Evolutionary conservation across 2,888 invertebrate genomes (phyloP), one percentile per base, ranked within the genome.

Genomic region (Leucoma salicis): DNA sequence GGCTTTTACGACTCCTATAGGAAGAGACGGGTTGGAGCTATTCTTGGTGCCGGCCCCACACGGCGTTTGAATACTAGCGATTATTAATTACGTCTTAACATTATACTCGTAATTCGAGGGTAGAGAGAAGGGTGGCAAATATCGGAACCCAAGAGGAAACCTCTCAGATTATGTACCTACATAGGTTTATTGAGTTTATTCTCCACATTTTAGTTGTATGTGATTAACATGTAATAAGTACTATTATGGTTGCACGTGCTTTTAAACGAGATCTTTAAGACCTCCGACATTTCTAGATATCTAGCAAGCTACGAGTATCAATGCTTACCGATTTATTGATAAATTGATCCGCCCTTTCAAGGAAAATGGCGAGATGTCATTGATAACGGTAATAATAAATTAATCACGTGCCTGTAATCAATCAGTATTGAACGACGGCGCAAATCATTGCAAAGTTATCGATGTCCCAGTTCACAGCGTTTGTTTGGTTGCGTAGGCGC

Each of bases 361-460:
- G 12, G 27, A 27, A 11, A 27, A n/a, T 27, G n/a, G n/a, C n/a
- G n/a, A n/a, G n/a, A 21, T 21, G 21, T 8, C 15, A 32, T 12
- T 13, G 24, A 35, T 31, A 35, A 31, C 25, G 15, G 35, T 27
- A 42, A 34, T 37, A 18, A 32, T 31, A 12, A 15, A 8, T n/a
- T 14, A n/a, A 16, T 49, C 14, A 25, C 18, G 21, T 27, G 37
- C 21, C 14, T 28, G 28, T 28, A 25, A 29, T 14, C 18, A 21
- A 4, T 1, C 7, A 21, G 1, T 21, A 49, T 47, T 46, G 34
- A 42, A 43, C 43, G 42, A 27, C 44, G 40, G 35, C 31, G 18
- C 37, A 43, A 62, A 55, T 49, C 46, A 58, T 55, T 53, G 40
- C 46, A 58, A 48, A 44, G 32, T 44, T 53, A 55, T 62, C 55